Base-by-base conservation (phyloP, 2,888 invertebrate species). In the Drosophila paranaensis region DNA sequence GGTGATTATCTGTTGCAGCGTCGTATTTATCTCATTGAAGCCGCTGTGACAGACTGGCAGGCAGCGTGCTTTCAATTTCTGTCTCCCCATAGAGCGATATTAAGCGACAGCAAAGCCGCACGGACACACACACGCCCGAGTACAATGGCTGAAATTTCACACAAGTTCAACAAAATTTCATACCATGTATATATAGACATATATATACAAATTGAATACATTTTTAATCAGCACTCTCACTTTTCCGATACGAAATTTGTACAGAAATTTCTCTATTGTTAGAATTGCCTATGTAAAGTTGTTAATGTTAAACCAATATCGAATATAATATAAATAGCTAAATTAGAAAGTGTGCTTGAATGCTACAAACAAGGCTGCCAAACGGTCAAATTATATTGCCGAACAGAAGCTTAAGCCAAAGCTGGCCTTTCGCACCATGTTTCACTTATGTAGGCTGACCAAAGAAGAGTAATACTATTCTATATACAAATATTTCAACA, bases 1-100 rank as follows among this genome's bases (percentile, higher is more conserved):
- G 88, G 88, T 88, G 85, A 86, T 90, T 87, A 90, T 89, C 88
- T 90, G 89, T 90, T 90, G 90, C 89, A 85, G 85, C 78, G 69
- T 78, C 69, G 82, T 83, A 82, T 88, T 88, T 86, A 81, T 81
- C 82, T 79, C 86, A 82, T 88, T 79, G 86, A 77, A 77, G 76
- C 56, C 57, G 40, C 79, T 65, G 74, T 71, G 72, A 65, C 63
- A 67, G 58, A 39, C 70, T 25, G 62, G 27, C 58, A 60, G 60
- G 57, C 70, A 63, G 68, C 61, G 53, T 63, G 74, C 74, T 74
- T 77, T 77, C 71, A 69, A 53, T 67, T 70, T 67, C 66, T 43
- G 64, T 37, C 58, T 63, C 37, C 60, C 66, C 61, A 60, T 45
- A 61, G 71, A 60, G 50, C 40, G 53, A 51, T 71, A 69, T 78